Base-by-base conservation (phyloP, 2,888 invertebrate genomes). In the Drosophila meridionalis region DNA sequence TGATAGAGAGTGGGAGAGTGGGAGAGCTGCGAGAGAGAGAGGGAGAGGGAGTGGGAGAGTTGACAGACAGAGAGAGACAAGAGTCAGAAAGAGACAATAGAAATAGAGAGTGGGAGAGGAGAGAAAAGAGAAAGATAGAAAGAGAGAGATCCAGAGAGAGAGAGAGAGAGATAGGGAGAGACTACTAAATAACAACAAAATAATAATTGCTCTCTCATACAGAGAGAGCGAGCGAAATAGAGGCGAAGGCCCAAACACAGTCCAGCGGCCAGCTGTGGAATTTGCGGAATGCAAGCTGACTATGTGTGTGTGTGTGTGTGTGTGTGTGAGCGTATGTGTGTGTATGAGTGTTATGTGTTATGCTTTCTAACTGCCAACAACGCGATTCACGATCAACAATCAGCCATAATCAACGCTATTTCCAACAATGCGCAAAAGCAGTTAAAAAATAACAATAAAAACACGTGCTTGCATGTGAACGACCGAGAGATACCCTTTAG, bases 341-440 rank as follows among this genome's bases (percentile, higher is more conserved):
- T 62, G 52, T 34, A 36, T 62, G 9, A 34, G 61, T 53, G 36
- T 42, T 40, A 12, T 75, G 82, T 80, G 87, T 75, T 76, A 87
- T 87, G 85, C 85, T 84, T 84, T 84, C 87, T 85, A 84, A 84
- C 80, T 74, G 83, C 73, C 45, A 82, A 59, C 72, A 83, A 64
- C 82, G 84, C 83, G 70, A 74, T 75, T 55, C 58, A 53, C 67
- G 64, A 58, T 71, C 58, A 62, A 43, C 72, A 48, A 69, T 66
- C 70, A 62, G 48, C 58, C 52, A 77, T 64, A 61, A 69, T 55
- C 66, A 67, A 62, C 64, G 55, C 67, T 56, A 59, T 12, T n/a
- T 56, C 59, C 42, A 71, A 76, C 67, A 71, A 71, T 63, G 50
- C 59, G 59, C 64, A 52, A 32, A 56, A 56, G 26, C n/a, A 59